phyloP scores from a whole-genome alignment of 2,797 vertebrate genomes.

The Poecilia gillii region DNA sequence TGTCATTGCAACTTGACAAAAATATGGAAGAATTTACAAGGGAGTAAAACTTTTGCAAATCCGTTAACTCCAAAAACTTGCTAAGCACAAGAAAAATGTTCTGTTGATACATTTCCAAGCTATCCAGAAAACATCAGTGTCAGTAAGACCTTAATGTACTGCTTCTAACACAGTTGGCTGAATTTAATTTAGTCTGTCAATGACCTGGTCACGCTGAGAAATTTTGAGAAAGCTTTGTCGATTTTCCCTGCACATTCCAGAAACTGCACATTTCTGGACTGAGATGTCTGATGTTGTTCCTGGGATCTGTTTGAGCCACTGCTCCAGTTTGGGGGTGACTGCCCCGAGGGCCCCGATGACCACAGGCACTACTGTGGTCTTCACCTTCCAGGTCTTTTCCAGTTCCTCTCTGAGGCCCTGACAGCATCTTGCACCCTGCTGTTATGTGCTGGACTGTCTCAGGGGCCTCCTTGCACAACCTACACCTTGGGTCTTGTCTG shows the following conservation, averaged over 20 bases:
- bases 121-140: background rate
- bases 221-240: background rate
- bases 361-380: too few species aligned
- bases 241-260: background rate
- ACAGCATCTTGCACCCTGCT: too few species aligned
- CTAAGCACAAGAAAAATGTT: background rate
- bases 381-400: too few species aligned
- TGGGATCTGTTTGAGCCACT: too few species aligned
- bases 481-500: too few species aligned
- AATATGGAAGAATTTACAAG: background rate
- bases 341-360: too few species aligned
- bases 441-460: too few species aligned
- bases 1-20: background rate
- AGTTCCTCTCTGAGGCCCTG: too few species aligned
- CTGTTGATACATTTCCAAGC: background rate
- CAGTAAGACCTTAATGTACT: background rate
- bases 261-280: too few species aligned
- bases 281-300: too few species aligned
- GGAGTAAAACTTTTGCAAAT: background rate
- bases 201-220: background rate
- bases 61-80: background rate
- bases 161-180: background rate
- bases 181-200: conserved; percentile 1
- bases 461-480: too few species aligned
- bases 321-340: too few species aligned